Evolutionary conservation across 1,140 invertebrate species (phyloP).

Genomic region (Ylistrum balloti): DNA sequence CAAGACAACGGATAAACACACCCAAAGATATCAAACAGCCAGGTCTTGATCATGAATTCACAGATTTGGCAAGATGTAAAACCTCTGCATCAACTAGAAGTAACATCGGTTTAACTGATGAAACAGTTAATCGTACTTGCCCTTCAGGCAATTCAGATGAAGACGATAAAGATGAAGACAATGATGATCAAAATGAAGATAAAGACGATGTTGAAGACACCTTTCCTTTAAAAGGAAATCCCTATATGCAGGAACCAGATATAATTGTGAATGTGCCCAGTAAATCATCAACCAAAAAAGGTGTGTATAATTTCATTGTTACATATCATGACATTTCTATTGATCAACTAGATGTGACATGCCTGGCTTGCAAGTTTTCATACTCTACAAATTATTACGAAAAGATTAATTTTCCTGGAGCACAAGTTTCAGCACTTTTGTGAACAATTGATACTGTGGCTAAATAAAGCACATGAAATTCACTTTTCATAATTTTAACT

Average conservation of each 20-base stretch:
- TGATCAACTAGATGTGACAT: too few relatives aligned
- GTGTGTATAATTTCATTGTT: too few relatives aligned
- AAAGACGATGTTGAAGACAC: neutral
- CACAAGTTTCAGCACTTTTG: too few relatives aligned
- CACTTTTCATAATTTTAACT: too few relatives aligned
- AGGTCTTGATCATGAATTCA: constrained; percentile 8
- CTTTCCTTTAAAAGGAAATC: neutral
- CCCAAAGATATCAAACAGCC: neutral
- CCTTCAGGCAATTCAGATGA: constrained; percentile 6
- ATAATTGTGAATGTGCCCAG: neutral
- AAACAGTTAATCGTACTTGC: neutral
- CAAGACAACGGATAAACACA: neutral
- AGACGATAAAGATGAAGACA: neutral
- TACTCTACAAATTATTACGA: too few relatives aligned
- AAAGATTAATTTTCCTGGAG: too few relatives aligned
- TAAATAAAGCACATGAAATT: too few relatives aligned
- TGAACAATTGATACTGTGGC: too few relatives aligned
- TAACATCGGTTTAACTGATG: neutral
- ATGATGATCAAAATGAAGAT: neutral
- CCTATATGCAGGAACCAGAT: neutral
- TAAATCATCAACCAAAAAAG: constrained; percentile 10
- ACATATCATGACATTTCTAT: too few relatives aligned
- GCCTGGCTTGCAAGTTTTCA: too few relatives aligned
- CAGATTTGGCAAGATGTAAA: constrained; percentile 7
- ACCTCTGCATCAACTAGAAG: neutral